phyloP scores from a whole-genome alignment of 2,113 vertebrate species.

The Murina feae region DNA sequence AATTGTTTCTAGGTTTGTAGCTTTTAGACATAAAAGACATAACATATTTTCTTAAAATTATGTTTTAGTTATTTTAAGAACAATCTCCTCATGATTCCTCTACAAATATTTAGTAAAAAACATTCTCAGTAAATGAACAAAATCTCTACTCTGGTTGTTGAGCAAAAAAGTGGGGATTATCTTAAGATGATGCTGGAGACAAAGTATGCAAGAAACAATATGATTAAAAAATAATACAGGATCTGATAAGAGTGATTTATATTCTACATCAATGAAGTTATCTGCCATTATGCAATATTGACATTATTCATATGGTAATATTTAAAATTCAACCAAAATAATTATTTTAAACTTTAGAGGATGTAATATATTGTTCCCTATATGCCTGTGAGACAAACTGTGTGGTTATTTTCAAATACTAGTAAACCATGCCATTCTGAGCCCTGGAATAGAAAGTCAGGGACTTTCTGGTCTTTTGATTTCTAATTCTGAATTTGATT shows the following conservation, averaged over 20 bases:
- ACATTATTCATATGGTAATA: neutral
- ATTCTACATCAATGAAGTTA: neutral
- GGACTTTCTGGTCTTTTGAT: neutral
- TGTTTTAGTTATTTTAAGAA: neutral
- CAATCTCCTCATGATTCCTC: constrained; percentile 8
- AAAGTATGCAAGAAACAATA: neutral
- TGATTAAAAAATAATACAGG: neutral
- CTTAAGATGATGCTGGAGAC: neutral
- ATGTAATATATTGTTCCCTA: neutral
- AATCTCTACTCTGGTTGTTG: neutral
- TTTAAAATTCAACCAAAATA: neutral
- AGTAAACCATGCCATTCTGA: neutral
- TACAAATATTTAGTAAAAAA: constrained; percentile 32
- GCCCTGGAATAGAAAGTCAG: neutral
- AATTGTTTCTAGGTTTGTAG: constrained; percentile 5
- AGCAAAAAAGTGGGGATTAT: neutral
- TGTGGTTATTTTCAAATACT: constrained; percentile 26
- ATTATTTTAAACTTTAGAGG: constrained; percentile 17
- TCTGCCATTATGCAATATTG: neutral
- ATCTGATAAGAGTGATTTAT: neutral
- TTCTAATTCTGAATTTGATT: constrained; percentile 29
- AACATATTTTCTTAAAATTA: constrained; percentile 31
- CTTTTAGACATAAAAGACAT: constrained; percentile 7
- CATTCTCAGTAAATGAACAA: constrained; percentile 7
- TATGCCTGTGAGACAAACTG: neutral